These are phyloP conservation scores for Chorisops tibialis DNA, from an alignment of 2,888 invertebrate genomes.

Conservation along the genomic window DNA sequence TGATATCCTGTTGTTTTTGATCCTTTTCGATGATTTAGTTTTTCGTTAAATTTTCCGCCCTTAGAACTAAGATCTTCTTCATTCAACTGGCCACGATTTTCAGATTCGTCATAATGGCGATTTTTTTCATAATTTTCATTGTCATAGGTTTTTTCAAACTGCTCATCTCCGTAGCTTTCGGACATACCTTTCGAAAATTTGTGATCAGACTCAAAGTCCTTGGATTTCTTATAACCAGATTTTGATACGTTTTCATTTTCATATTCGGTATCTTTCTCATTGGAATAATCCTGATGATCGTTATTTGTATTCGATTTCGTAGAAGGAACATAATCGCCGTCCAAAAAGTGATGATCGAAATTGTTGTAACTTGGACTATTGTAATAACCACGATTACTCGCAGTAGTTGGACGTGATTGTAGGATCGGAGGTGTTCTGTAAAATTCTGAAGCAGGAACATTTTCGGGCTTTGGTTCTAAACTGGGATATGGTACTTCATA, in stretches of 20 bases:
- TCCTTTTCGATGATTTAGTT: slow-evolving; percentile 75
- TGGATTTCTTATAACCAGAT: slow-evolving; percentile 21
- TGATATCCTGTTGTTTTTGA: slow-evolving; percentile 77
- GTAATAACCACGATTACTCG: background rate
- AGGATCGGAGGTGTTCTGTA: background rate
- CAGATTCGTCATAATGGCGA: slow-evolving; percentile 65
- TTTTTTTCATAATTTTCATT: slow-evolving; percentile 8
- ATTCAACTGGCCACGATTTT: slow-evolving; percentile 55
- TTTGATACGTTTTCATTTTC: background rate
- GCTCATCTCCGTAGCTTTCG: slow-evolving; percentile 18
- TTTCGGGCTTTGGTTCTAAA: background rate
- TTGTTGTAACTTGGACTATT: background rate
- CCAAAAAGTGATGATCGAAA: background rate
- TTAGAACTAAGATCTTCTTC: slow-evolving; percentile 15
- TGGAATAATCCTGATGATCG: background rate
- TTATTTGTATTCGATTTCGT: background rate
- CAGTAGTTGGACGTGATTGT: background rate
- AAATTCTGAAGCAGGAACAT: background rate
- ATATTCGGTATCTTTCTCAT: background rate
- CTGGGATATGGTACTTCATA: too few relatives aligned
- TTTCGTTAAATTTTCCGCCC: slow-evolving; percentile 55
- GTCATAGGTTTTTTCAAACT: slow-evolving; percentile 8
- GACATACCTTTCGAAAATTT: slow-evolving; percentile 24
- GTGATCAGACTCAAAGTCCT: slow-evolving; percentile 18
- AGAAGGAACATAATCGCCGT: slow-evolving; percentile 4